phyloP scores from a whole-genome alignment of 2,888 invertebrate species.

The Drosophila anomalipes region DNA sequence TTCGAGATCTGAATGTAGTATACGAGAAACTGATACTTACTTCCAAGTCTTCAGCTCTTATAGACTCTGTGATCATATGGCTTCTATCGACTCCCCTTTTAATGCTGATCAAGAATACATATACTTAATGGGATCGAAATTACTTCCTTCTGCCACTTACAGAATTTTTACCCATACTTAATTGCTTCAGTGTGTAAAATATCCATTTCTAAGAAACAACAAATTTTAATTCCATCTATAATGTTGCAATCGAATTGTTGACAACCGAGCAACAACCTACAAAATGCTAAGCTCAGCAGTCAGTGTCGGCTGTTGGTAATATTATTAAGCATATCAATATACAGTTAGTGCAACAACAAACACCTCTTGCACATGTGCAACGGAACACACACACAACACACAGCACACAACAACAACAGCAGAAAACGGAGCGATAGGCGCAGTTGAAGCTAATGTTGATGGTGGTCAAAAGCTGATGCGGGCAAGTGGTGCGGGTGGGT shows the following conservation, averaged over 20 bases:
- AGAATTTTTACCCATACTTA: not conserved
- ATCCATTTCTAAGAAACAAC: not conserved
- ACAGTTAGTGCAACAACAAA: constrained; percentile 46
- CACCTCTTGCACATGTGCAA: constrained; percentile 69
- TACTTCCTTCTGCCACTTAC: not conserved
- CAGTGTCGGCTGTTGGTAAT: constrained; percentile 63
- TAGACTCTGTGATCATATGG: not conserved
- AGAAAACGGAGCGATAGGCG: constrained; percentile 1
- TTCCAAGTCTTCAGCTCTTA: not conserved
- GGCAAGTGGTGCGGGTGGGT: constrained; percentile 1
- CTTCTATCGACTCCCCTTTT: not conserved
- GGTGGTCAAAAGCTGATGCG: constrained; percentile 29
- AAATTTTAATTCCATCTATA: not conserved
- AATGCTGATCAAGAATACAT: not conserved
- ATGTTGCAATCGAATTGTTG: constrained; percentile 38
- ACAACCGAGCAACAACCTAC: constrained; percentile 28
- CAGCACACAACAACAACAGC: not conserved
- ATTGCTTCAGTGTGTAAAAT: not conserved
- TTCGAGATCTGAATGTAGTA: not conserved
- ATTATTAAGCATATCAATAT: constrained; percentile 69
- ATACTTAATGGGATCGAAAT: not conserved
- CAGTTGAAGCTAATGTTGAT: constrained; percentile 22
- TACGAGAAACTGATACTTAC: not conserved
- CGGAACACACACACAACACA: not conserved
- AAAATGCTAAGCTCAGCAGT: constrained; percentile 29